Base-by-base conservation (phyloP, 2,797 vertebrate genomes). In the Girardinus metallicus region DNA sequence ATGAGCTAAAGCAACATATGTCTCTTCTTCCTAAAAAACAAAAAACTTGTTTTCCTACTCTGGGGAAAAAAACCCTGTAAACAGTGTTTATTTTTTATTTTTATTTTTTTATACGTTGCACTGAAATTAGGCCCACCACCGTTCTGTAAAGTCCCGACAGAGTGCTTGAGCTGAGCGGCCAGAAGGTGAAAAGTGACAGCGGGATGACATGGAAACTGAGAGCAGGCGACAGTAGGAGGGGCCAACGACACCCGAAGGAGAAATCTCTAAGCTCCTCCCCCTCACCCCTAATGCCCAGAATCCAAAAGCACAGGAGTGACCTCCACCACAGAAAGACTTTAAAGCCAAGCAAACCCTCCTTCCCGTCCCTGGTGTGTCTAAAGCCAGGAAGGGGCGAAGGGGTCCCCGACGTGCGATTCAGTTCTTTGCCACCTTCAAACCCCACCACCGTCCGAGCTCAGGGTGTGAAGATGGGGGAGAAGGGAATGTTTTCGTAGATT, bases 401-500 rank as follows among this genome's bases (percentile, higher is more conserved):
- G 89, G 84, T 89, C 84, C 85, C 49, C 75, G 86, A 78, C 82
- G 81, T 75, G 80, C 39, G 75, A 79, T 78, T 83, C 72, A 87
- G 90, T 93, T 87, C 87, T 64, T 91, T 83, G 75, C 57, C 81
- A 53, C 83, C 75, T 80, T 87, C 73, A 53, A 87, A 46, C 68
- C 88, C 90, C 93, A 83, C 91, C 90, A 88, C 86, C 78, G 85
- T 89, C 90, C 89, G 82, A 94, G 79, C 95, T 99, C 97, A 99
- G 95, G 98, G 98, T 92, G 98, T 98, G 98, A 99, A 97, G 97
- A 97, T 97, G 96, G 98, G 96, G 93, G 98, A 98, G 96, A 99
- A 99, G 96, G 98, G 97, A 96, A 98, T 96, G 97, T 98, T 99
- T 97, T 99, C 98, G 96, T 98, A 99, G 98, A 99, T 98, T 97